Conservation (phyloP, 2,888 invertebrate species). For the Eupelmus urozonus region DNA sequence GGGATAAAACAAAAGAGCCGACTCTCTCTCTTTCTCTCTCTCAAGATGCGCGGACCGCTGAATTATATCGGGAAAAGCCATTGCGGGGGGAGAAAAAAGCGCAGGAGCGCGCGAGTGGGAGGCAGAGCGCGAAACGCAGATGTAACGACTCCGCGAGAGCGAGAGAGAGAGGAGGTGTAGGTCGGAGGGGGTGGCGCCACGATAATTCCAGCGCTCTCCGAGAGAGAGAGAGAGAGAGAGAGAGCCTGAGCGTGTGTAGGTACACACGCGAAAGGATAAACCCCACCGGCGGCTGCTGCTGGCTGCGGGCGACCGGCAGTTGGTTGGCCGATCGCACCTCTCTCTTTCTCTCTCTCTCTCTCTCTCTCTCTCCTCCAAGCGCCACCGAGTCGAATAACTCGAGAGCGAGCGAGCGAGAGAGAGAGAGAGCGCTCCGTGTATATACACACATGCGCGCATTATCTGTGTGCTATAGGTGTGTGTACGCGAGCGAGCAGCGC, state of each 20-base stretch:
- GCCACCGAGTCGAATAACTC: background rate
- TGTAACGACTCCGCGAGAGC: constrained; percentile 57
- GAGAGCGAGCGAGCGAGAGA: background rate
- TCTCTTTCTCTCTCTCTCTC: background rate
- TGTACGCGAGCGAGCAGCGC: background rate
- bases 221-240: constrained; percentile 53
- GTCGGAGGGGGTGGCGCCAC: constrained; percentile 75
- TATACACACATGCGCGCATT: background rate
- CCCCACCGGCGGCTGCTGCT: constrained; percentile 65
- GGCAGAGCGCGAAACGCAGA: constrained; percentile 48
- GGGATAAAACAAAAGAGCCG: background rate
- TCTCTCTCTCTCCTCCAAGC: background rate
- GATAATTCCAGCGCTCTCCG: constrained; percentile 71
- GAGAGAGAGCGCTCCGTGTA: background rate
- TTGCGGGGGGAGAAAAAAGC: background rate
- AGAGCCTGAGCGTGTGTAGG: background rate
- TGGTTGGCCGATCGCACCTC: constrained; percentile 55
- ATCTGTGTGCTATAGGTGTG: background rate
- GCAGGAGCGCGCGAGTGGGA: constrained; percentile 24
- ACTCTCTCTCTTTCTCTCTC: too few species aligned
- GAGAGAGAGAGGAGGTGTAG: constrained; percentile 63
- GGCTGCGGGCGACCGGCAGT: constrained; percentile 27
- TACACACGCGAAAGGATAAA: constrained; percentile 65
- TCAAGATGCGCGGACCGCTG: too few species aligned
- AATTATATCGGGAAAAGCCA: constrained; percentile 53